Base-by-base conservation (phyloP, 2,797 vertebrate species). In the Microctenopoma stevenorrisi region DNA sequence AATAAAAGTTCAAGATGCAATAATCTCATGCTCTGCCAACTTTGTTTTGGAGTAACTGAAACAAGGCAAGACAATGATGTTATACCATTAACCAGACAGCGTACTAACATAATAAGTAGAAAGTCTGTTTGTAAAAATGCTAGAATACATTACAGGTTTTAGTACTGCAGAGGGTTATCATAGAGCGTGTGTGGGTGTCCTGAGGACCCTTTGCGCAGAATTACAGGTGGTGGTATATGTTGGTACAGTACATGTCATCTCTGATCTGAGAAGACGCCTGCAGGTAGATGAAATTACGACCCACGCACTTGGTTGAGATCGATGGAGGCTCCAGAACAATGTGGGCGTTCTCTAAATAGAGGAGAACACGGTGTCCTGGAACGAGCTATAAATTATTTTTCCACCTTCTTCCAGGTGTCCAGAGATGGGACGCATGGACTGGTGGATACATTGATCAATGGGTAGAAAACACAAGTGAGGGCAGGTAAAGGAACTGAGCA, bases 241-340 rank as follows among this genome's bases (percentile, higher is more conserved):
- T 57, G 15, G 13, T 75, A 43, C 55, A 53, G 42, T 61, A 51
- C 38, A 38, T 76, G 64, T 64, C 76, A 64, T 67, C 56, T 79
- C 4, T 78, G 68, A 88, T 79, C 72, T 71, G 81, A 77, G 59
- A 55, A 62, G 68, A 79, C 1, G 33, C 85, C 77, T 75, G 74
- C 75, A 86, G 79, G 69, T 83, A 72, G 76, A 73, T 78, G 64
- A 83, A 78, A 82, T 81, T 69, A 60, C 64, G 50, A 50, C 82
- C 83, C 72, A 74, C 79, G 4, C 75, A 74, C 66, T 60, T 79
- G 59, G 37, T 76, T 68, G 30, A 10, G 57, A 74, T 76, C 26
- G 67, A 70, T 50, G 5, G 74, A 67, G 61, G 67, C 67, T 74
- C 10, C 64, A 68, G 78, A 83, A 79, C 82, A 82, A 71, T 30